Base-by-base conservation (phyloP, 2,113 vertebrate genomes). In the Agelaius phoeniceus region DNA sequence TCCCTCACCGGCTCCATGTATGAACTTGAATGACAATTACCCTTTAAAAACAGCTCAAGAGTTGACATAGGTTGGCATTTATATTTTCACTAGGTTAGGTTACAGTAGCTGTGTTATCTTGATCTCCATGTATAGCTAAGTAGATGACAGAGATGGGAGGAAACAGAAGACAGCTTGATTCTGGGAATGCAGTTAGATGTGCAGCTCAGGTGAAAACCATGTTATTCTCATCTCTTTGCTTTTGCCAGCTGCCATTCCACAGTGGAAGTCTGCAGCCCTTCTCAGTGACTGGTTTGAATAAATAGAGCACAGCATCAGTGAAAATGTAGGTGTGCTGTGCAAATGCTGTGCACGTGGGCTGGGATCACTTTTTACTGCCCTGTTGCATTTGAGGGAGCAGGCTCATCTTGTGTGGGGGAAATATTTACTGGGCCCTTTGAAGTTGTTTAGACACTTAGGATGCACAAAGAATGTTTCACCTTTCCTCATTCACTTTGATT, bases 341-440 rank as follows among this genome's bases (percentile, higher is more conserved):
- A 11, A 0, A 2, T 0, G 1, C 30, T 63, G 41, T 86, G 21
- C 22, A 13, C 0, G 1, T 0, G 1, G 58, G 57, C 51, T 52
- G 8, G 49, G 24, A 35, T 58, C 67, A 10, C 3, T 27, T 72
- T 63, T 26, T 24, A 35, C 13, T 41, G 31, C 18, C 49, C 21
- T 43, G 0, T 41, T 49, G 39, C 1, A 0, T 62, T 75, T 75
- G 24, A 28, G 63, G 71, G 39, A 72, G 16, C 39, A 1, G 3
- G 23, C 43, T 44, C 12, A 5, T 54, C 39, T 46, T 67, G 6
- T 46, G 6, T 11, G 23, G 8, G 46, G 26, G 16, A 55, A 51
- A 6, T 55, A 31, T 1, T 59, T 90, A 55, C 41, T 41, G 41
- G 41, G 41, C 41, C 41, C 41, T 82, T 55, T 27, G 4, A 49